A percentile compares a stretch with the other conserved stretches of the same genome.
Evolutionary conservation across 1,140 invertebrate genomes (phyloP).

Genomic region (Radopholus similis): DNA sequence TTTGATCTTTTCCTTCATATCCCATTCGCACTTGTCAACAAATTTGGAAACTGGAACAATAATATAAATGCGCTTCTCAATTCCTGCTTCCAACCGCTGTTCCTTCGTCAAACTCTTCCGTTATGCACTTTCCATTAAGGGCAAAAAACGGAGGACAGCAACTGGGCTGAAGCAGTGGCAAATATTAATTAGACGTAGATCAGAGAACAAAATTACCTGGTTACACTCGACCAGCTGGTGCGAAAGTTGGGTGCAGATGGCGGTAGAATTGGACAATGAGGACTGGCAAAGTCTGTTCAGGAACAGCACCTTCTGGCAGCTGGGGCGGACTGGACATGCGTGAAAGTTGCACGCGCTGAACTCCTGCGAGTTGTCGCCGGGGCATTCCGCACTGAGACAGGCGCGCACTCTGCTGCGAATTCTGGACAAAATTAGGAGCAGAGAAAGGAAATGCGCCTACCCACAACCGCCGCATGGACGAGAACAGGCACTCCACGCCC

Average conservation of each 20-base stretch:
- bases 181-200: too few relatives aligned
- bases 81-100: background rate
- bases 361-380: conserved; percentile 49
- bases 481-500: conserved; percentile 45
- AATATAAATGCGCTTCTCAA: conserved; percentile 21
- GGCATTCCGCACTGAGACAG: conserved; percentile 44
- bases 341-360: conserved; percentile 52
- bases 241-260: background rate
- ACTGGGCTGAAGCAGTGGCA: too few relatives aligned
- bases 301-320: conserved; percentile 44
- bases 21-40: too few relatives aligned
- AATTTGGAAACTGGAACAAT: conserved; percentile 25
- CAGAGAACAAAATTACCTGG: too few relatives aligned
- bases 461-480: conserved; percentile 53
- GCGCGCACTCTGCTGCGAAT: conserved; percentile 42
- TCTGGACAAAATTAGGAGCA: background rate
- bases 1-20: too few relatives aligned
- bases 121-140: conserved; percentile 44
- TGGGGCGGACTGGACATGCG: conserved; percentile 47
- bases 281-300: conserved; percentile 42
- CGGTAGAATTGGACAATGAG: background rate
- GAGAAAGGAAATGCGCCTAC: background rate
- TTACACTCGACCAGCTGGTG: conserved; percentile 42
- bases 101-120: conserved; percentile 21
- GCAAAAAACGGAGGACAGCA: conserved; percentile 53